A percentile compares a stretch with the other conserved stretches of the same genome.
Evolutionary conservation across 2,113 vertebrate species (phyloP).

Genomic region (Dipodomys stephensi): DNA sequence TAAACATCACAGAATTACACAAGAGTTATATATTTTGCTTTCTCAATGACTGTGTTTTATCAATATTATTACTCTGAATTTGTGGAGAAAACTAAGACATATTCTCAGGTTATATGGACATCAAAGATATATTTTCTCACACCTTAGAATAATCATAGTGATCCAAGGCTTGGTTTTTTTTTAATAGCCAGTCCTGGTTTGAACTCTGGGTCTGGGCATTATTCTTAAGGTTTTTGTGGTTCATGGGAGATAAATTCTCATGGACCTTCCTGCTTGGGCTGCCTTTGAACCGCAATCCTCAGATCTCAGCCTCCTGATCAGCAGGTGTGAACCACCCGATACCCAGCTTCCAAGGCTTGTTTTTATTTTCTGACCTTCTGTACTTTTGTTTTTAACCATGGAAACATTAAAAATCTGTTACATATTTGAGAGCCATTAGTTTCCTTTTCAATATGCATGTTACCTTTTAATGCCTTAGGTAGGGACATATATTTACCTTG

Average conservation of each 20-base stretch:
- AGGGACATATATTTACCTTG: slow-evolving; percentile 59
- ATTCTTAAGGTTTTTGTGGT: no score
- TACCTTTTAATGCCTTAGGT: not conserved
- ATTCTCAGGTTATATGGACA: not conserved
- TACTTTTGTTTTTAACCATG: not conserved
- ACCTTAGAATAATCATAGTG: not conserved
- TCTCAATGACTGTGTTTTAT: not conserved
- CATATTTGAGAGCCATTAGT: not conserved
- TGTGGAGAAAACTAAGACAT: not conserved
- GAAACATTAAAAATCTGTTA: not conserved
- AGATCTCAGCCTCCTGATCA: no score
- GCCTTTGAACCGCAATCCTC: no score
- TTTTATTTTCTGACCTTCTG: not conserved
- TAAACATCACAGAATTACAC: not conserved
- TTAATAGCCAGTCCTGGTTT: no score
- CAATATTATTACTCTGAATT: not conserved
- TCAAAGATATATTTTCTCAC: not conserved
- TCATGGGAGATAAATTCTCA: no score
- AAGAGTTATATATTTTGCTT: not conserved
- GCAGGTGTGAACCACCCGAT: no score
- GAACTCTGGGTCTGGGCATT: no score
- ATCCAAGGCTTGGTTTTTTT: not conserved
- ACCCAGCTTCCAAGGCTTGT: not conserved
- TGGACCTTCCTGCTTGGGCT: no score
- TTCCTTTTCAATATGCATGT: not conserved